These are phyloP conservation scores for Desoria tigrina DNA, from an alignment of 2,888 invertebrate species.

Conservation along the genomic window DNA sequence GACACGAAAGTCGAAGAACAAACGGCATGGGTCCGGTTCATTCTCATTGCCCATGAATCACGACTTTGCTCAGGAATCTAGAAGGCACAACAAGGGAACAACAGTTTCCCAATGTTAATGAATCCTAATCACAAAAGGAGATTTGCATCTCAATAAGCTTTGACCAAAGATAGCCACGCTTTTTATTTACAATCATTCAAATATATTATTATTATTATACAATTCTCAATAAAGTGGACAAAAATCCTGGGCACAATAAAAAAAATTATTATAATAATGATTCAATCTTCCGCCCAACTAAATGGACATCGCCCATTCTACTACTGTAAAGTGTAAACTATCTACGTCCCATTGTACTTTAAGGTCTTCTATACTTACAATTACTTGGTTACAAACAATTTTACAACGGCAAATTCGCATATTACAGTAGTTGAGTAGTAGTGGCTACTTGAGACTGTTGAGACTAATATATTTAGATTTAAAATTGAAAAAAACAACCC, in stretches of 20 bases:
- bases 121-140: constrained; percentile 19
- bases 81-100: background rate
- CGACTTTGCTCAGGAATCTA: background rate
- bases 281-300: background rate
- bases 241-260: background rate
- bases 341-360: too few species aligned
- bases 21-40: constrained; percentile 15
- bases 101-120: constrained; percentile 14
- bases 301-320: constrained; percentile 16
- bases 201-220: background rate
- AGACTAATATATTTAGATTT: too few species aligned
- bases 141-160: constrained; percentile 16
- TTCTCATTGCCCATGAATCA: constrained; percentile 14
- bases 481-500: too few species aligned
- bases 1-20: constrained; percentile 8
- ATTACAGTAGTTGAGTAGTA: too few species aligned
- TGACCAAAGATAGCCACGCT: constrained; percentile 16
- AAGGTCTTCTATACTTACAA: too few species aligned
- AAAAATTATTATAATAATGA: background rate
- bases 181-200: constrained; percentile 1
- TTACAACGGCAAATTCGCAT: too few species aligned
- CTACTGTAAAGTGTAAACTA: too few species aligned
- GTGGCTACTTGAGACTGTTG: too few species aligned
- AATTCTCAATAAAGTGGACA: constrained; percentile 9
- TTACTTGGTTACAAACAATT: too few species aligned